phyloP scores from a whole-genome alignment of 2,797 vertebrate genomes.

The Rhinogobio ventralis region DNA sequence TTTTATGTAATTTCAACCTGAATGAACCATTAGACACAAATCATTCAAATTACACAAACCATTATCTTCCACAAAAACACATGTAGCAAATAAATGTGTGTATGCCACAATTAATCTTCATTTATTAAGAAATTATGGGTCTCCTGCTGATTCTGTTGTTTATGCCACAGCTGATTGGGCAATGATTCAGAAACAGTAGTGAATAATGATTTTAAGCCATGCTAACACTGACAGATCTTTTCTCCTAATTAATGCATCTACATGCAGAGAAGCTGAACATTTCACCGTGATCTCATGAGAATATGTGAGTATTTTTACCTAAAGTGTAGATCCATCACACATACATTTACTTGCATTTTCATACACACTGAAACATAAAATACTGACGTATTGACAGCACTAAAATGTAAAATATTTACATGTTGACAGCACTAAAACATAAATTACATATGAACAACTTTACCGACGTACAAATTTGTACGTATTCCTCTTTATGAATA shows the following conservation, averaged over 20 bases:
- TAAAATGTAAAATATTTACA: too few relatives aligned
- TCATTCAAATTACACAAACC: background rate
- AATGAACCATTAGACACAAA: background rate
- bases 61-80: background rate
- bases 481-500: too few relatives aligned
- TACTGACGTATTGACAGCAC: too few relatives aligned
- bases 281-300: too few relatives aligned
- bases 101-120: constrained; percentile 24
- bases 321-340: too few relatives aligned
- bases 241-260: background rate
- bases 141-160: constrained; percentile 71
- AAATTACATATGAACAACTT: too few relatives aligned
- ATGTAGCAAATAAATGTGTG: background rate
- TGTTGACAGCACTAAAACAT: too few relatives aligned
- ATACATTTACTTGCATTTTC: too few relatives aligned
- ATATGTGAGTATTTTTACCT: too few relatives aligned
- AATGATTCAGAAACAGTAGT: constrained; percentile 61
- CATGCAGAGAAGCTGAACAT: background rate
- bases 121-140: constrained; percentile 51
- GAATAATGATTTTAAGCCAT: constrained; percentile 28
- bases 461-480: too few relatives aligned
- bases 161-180: constrained; percentile 72
- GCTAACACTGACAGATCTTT: constrained; percentile 12
- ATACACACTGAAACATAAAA: too few relatives aligned
- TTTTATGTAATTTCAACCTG: background rate